phyloP scores from a whole-genome alignment of 2,888 invertebrate genomes.

The Amphipoea oculea region DNA sequence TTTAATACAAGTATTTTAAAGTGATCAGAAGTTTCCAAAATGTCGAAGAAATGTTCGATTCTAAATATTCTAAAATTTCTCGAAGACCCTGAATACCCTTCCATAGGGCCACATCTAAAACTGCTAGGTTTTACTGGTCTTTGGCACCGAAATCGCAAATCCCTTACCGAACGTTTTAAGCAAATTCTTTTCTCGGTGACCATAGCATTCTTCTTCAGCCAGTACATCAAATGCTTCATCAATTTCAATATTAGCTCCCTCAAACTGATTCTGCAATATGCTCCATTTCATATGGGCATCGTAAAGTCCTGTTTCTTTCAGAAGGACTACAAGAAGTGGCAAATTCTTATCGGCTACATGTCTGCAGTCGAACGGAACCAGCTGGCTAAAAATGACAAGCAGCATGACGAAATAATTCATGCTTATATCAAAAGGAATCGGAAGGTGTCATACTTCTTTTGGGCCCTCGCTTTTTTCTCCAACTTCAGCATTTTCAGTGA shows the following conservation, averaged over 20 bases:
- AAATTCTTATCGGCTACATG: conserved; percentile 74
- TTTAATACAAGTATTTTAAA: conserved; percentile 37
- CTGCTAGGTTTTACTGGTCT: conserved; percentile 73
- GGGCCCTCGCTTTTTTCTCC: conserved; percentile 75
- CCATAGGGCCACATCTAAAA: conserved; percentile 77
- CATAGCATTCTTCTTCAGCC: conserved; percentile 76
- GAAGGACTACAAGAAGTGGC: conserved; percentile 75
- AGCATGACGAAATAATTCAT: conserved; percentile 65
- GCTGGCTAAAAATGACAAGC: conserved; percentile 61
- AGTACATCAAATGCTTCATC: conserved; percentile 77
- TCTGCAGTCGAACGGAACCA: conserved; percentile 75
- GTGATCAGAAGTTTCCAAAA: conserved; percentile 36
- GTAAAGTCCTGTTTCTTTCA: conserved; percentile 76
- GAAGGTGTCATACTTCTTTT: conserved; percentile 78
- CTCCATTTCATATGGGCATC: conserved; percentile 81
- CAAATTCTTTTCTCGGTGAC: conserved; percentile 70
- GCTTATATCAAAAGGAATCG: conserved; percentile 75
- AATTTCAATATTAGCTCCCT: conserved; percentile 70
- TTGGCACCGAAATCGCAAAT: conserved; percentile 74
- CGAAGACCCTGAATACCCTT: conserved; percentile 76
- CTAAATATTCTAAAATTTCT: conserved; percentile 63
- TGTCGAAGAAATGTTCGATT: conserved; percentile 33
- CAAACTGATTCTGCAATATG: conserved; percentile 76
- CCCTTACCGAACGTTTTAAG: conserved; percentile 68
- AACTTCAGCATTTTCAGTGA: conserved; percentile 78